Percentiles rank a stretch among this genome's conserved stretches.
These are phyloP conservation scores for Varecia variegata DNA, from an alignment of 2,797 vertebrate genomes.

Conservation along the genomic window DNA sequence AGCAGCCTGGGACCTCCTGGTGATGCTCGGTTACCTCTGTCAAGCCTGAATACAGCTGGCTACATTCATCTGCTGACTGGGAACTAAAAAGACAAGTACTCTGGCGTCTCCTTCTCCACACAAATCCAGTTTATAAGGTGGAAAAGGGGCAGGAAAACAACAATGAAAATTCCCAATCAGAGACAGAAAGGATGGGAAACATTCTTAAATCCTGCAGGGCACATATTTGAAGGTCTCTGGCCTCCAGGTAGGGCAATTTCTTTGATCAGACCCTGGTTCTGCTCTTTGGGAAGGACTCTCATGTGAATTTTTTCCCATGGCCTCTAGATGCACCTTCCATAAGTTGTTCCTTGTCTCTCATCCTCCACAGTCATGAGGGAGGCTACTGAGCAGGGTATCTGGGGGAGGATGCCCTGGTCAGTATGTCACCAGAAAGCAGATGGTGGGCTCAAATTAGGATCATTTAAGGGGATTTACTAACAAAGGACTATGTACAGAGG, in stretches of 20 bases:
- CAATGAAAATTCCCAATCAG: neutral
- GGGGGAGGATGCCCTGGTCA: neutral
- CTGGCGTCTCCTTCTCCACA: neutral
- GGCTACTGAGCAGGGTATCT: neutral
- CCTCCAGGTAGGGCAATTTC: neutral
- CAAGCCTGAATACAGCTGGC: neutral
- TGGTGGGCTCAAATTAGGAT: neutral
- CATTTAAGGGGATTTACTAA: neutral
- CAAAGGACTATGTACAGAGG: neutral
- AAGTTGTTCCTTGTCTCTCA: neutral
- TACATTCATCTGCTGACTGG: neutral
- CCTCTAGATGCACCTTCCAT: neutral
- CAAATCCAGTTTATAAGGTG: neutral
- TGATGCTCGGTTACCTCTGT: neutral
- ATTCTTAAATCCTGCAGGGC: neutral
- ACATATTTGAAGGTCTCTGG: neutral
- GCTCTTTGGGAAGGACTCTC: neutral
- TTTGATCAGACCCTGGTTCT: neutral
- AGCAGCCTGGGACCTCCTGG: neutral
- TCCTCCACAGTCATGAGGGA: neutral
- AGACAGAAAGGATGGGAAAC: neutral
- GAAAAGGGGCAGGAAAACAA: neutral
- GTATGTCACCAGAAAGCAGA: neutral
- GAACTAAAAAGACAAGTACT: neutral
- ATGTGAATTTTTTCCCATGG: neutral